Percentiles rank a stretch among this genome's conserved stretches.
Evolutionary conservation across 92 coral and sea anemone genomes (phyloP).

Genomic region (Meandrina meandrites): DNA sequence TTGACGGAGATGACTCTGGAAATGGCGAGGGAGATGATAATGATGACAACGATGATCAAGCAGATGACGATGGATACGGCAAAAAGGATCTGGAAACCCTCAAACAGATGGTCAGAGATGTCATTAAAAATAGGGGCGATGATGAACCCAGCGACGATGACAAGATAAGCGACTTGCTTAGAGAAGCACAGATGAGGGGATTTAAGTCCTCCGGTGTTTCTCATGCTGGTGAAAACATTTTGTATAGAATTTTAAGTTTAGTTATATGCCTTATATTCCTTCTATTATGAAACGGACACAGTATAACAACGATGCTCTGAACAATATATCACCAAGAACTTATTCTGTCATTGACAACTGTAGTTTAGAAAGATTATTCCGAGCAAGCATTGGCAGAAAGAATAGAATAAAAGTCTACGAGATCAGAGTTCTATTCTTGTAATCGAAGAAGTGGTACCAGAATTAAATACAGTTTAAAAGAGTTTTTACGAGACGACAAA

Average conservation of each 20-base stretch:
- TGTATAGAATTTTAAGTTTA: background rate
- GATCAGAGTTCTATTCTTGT: background rate
- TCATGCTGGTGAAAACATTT: background rate
- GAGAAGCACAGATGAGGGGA: background rate
- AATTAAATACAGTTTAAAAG: background rate
- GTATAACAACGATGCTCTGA: background rate
- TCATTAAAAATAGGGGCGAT: background rate
- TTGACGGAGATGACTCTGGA: background rate
- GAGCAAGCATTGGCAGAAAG: background rate
- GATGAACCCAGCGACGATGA: constrained; percentile 1
- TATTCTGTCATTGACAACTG: background rate
- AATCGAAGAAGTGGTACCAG: too few species aligned
- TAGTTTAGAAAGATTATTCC: background rate
- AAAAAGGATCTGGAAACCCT: background rate
- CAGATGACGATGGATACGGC: background rate
- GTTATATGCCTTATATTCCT: background rate
- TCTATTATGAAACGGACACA: background rate
- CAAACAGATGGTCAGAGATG: constrained; percentile 12
- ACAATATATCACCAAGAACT: background rate
- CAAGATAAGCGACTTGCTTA: background rate
- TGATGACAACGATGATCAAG: background rate
- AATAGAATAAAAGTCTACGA: background rate
- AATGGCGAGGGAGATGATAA: background rate
- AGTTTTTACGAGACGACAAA: background rate
- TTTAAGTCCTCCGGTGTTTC: constrained; percentile 4